phyloP scores from a whole-genome alignment of 1,140 invertebrate species.

The Spodoptera frugiperda region DNA sequence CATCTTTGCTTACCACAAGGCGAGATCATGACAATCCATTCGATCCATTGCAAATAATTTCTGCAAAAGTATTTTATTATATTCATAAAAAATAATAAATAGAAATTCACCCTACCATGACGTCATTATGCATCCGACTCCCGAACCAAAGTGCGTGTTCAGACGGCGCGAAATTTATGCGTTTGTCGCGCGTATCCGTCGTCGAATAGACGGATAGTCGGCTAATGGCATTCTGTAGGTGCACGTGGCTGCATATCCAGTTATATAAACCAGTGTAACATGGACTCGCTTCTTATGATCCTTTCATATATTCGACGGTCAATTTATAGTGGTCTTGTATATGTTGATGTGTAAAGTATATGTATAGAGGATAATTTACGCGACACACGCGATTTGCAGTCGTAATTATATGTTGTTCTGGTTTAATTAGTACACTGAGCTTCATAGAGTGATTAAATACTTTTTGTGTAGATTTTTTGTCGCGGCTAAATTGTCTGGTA shows the following conservation, averaged over 20 bases:
- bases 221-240: constrained; percentile 2
- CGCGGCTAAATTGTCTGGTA: background rate
- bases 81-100: background rate
- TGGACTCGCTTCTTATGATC: too few relatives aligned
- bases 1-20: too few relatives aligned
- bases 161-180: constrained; percentile 28
- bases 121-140: background rate
- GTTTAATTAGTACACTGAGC: constrained; percentile 18
- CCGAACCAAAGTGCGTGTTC: constrained; percentile 23
- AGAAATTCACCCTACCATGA: background rate
- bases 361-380: constrained; percentile 7
- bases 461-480: background rate
- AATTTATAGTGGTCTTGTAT: too few relatives aligned
- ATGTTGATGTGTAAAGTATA: too few relatives aligned
- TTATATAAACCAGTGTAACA: too few relatives aligned
- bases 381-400: constrained; percentile 7
- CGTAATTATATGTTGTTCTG: constrained; percentile 15
- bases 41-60: constrained; percentile 2
- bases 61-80: background rate
- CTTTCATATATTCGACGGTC: too few relatives aligned
- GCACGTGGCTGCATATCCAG: too few relatives aligned
- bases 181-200: constrained; percentile 29
- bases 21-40: too few relatives aligned
- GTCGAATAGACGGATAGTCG: constrained; percentile 8
- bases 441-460: background rate